Percentiles rank a stretch among this genome's conserved stretches.
Conservation (phyloP, 2,888 invertebrate species). For the Caenorhabditis drosophilae region DNA sequence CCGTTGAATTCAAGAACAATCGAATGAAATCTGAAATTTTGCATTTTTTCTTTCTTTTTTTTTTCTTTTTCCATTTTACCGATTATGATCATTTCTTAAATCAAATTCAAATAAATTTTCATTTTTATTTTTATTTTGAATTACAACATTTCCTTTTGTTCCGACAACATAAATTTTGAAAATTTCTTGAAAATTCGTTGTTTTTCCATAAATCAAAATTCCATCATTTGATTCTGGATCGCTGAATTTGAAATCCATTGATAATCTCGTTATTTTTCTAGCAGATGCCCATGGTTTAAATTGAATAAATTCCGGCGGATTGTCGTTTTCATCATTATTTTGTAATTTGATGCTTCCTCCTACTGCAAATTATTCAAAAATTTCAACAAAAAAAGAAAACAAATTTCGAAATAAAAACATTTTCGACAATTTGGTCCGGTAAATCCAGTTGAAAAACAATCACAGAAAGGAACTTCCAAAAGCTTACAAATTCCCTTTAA, state of each 20-base stretch:
- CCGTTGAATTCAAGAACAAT: constrained; percentile 18
- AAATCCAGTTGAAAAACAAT: constrained; percentile 47
- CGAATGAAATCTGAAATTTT: constrained; percentile 24
- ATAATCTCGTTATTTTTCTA: constrained; percentile 17
- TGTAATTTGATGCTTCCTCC: constrained; percentile 26
- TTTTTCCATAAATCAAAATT: constrained; percentile 34
- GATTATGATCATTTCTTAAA: constrained; percentile 11
- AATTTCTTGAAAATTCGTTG: constrained; percentile 5
- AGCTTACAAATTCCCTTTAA: constrained; percentile 43
- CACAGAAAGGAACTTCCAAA: constrained; percentile 48
- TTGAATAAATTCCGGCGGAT: constrained; percentile 15
- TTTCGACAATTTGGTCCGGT: constrained; percentile 49
- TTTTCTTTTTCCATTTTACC: too few relatives aligned
- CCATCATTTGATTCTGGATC: constrained; percentile 39
- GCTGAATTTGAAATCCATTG: constrained; percentile 41
- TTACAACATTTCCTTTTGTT: constrained; percentile 35
- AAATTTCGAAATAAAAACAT: too few relatives aligned
- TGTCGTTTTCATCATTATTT: constrained; percentile 41
- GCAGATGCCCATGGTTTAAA: constrained; percentile 35
- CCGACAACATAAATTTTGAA: constrained; percentile 44
- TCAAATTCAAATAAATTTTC: constrained; percentile 35
- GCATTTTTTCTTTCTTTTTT: too few relatives aligned
- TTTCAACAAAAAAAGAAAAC: too few relatives aligned
- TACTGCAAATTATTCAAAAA: too few relatives aligned
- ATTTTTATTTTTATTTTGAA: constrained; percentile 4